A percentile compares a stretch with the other conserved stretches of the same genome.
Evolutionary conservation across 2,888 invertebrate species (phyloP).

Genomic region (Cosmia pyralina): DNA sequence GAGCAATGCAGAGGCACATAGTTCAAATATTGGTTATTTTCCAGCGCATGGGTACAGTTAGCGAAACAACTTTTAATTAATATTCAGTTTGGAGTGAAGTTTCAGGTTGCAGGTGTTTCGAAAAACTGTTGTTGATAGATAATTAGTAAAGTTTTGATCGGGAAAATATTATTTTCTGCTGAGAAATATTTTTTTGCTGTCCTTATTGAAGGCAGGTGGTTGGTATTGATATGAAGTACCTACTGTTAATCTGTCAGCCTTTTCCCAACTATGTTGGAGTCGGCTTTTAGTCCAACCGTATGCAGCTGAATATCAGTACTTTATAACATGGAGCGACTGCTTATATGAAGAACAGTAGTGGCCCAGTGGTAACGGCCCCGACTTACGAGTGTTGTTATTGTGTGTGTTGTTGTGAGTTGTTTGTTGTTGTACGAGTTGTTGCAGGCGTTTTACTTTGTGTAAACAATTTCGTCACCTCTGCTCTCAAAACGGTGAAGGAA

Average conservation of each 20-base stretch:
- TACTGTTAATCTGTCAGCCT: background rate
- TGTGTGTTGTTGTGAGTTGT: no score
- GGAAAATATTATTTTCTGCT: constrained; percentile 20
- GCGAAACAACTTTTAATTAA: constrained; percentile 64
- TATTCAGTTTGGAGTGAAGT: constrained; percentile 43
- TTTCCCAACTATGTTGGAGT: background rate
- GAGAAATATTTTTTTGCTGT: background rate
- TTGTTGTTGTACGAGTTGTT: no score
- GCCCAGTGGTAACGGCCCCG: no score
- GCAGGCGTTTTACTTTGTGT: no score
- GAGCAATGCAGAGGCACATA: constrained; percentile 10
- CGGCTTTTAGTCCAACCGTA: background rate
- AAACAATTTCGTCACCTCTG: no score
- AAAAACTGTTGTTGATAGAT: constrained; percentile 46
- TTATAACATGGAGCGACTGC: no score
- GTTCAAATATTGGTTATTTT: constrained; percentile 55
- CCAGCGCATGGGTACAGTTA: constrained; percentile 40
- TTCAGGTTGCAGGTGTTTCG: constrained; percentile 49
- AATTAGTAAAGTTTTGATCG: constrained; percentile 56
- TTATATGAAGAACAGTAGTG: no score
- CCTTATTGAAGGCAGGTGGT: background rate
- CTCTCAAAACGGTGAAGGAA: no score
- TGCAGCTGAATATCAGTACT: no score
- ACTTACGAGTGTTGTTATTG: no score
- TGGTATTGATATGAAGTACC: background rate